Percentiles rank a stretch among this genome's conserved stretches.
Evolutionary conservation across 2,797 vertebrate species (phyloP).

Genomic region (Syncerus caffer): DNA sequence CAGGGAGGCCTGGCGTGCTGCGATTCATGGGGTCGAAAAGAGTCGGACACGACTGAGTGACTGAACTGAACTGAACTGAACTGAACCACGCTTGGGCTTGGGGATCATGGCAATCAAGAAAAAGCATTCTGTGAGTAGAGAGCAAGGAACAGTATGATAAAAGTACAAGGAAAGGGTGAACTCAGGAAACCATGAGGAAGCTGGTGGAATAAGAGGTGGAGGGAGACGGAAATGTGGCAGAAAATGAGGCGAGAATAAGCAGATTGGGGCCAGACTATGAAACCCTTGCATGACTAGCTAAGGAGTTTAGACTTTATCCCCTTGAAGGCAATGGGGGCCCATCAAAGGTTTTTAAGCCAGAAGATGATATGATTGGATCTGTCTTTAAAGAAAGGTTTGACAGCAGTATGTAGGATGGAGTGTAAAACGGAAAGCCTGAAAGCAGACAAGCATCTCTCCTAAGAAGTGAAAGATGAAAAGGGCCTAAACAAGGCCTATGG

Average conservation of each 20-base stretch:
- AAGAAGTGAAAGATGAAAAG: conserved; percentile 34
- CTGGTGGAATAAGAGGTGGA: background rate
- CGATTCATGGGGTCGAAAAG: too few species aligned
- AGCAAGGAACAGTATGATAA: background rate
- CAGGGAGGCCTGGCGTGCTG: too few species aligned
- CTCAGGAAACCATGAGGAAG: background rate
- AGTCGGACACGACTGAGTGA: too few species aligned
- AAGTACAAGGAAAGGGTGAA: background rate
- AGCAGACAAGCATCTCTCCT: background rate
- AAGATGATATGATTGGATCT: conserved; percentile 4
- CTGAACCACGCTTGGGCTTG: background rate
- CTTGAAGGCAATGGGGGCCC: background rate
- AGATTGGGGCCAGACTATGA: background rate
- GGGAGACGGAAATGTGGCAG: background rate
- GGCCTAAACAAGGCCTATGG: background rate
- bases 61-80: too few species aligned
- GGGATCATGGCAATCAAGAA: background rate
- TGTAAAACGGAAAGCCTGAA: conserved; percentile 27
- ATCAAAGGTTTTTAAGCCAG: conserved; percentile 34
- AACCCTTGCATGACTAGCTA: background rate
- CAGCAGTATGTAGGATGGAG: background rate
- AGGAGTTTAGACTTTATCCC: background rate
- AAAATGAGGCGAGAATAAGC: conserved; percentile 29
- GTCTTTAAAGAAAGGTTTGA: conserved; percentile 41
- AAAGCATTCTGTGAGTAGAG: background rate